These are phyloP conservation scores for Xerus inauris DNA, from an alignment of 2,113 vertebrate species.

Conservation along the genomic window DNA sequence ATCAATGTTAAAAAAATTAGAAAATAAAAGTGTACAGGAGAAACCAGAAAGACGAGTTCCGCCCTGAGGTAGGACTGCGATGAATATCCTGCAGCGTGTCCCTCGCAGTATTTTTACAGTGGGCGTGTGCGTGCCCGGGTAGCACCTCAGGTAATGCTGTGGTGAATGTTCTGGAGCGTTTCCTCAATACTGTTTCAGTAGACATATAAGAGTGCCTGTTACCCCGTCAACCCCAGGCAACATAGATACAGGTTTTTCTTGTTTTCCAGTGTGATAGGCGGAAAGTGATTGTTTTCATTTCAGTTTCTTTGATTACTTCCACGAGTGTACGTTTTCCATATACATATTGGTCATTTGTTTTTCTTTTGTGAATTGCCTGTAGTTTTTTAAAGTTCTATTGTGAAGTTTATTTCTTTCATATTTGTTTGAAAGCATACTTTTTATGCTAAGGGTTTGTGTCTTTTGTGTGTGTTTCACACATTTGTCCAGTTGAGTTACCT, in stretches of 20 bases:
- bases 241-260: not conserved
- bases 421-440: not conserved
- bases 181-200: not conserved
- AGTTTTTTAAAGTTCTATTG: not conserved
- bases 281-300: accelerated
- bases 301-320: not conserved
- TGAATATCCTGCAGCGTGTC: not conserved
- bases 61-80: accelerated
- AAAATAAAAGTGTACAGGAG: not conserved
- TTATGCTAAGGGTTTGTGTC: not conserved
- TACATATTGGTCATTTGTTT: not conserved
- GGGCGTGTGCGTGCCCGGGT: not conserved
- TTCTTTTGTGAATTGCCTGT: not conserved
- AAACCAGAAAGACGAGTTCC: not conserved
- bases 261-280: not conserved
- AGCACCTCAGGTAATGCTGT: accelerated
- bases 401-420: not conserved
- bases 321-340: not conserved
- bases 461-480: not conserved
- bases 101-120: not conserved
- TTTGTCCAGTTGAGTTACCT: not conserved
- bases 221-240: not conserved
- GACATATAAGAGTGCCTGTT: not conserved
- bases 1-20: not conserved
- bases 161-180: not conserved